These are phyloP conservation scores for Caracal caracal DNA, from an alignment of 2,113 vertebrate genomes.

Conservation along the genomic window DNA sequence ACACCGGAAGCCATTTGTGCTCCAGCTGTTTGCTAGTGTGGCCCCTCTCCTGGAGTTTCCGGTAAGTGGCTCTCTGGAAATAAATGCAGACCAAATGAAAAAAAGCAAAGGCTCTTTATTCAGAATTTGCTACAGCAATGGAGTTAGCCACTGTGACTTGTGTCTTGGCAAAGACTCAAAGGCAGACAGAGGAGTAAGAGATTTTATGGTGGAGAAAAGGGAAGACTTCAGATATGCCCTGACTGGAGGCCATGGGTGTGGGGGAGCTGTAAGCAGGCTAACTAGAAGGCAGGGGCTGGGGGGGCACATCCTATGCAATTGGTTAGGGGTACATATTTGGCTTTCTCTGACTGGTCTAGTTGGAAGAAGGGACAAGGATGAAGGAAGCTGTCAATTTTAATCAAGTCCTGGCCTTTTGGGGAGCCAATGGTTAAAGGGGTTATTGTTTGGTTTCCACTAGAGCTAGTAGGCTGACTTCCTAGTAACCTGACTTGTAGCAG, in stretches of 20 bases:
- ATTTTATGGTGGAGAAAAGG: background rate
- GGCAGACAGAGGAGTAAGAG: background rate
- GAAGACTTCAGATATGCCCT: background rate
- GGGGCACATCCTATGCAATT: background rate
- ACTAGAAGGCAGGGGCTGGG: no score
- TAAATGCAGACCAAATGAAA: background rate
- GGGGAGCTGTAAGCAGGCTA: background rate
- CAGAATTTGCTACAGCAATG: background rate
- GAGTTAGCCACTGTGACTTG: background rate
- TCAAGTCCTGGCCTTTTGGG: background rate
- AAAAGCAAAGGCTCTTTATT: background rate
- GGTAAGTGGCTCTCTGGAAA: constrained; percentile 85
- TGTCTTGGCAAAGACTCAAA: background rate
- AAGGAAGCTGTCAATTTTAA: background rate
- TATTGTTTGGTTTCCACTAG: background rate
- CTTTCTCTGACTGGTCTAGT: background rate
- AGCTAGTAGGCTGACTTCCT: background rate
- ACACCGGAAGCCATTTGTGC: constrained; percentile 96
- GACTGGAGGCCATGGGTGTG: no score
- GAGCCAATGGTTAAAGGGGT: background rate
- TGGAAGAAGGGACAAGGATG: background rate
- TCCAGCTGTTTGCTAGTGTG: constrained; percentile 98
- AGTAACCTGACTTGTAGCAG: background rate
- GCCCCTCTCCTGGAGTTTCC: constrained; percentile 97
- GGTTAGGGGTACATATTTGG: background rate